These are phyloP conservation scores for Trachelus iudaicus DNA, from an alignment of 2,888 invertebrate genomes.

Conservation along the genomic window DNA sequence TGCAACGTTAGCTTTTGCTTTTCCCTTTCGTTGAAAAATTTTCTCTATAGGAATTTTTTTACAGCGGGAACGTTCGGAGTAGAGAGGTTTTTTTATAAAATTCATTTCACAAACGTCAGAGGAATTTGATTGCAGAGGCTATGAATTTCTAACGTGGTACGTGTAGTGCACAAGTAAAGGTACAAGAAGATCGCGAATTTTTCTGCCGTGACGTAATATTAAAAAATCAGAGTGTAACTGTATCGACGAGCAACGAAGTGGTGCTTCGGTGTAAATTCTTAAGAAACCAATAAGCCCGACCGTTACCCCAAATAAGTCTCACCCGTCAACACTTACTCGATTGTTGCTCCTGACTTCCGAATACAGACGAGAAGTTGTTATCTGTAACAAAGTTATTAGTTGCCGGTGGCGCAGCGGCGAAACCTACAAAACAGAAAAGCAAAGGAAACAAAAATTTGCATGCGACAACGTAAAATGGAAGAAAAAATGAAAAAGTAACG, in stretches of 20 bases:
- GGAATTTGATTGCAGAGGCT: not conserved
- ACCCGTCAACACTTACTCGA: constrained; percentile 51
- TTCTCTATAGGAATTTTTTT: not conserved
- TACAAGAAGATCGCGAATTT: not conserved
- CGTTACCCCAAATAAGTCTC: not conserved
- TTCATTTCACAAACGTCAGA: not conserved
- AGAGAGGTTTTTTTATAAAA: not conserved
- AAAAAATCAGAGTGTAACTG: not conserved
- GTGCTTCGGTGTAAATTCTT: not conserved
- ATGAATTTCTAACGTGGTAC: not conserved
- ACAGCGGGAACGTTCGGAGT: not conserved
- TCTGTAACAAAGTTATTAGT: constrained; percentile 82
- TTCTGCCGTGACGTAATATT: not conserved
- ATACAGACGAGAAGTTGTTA: constrained; percentile 88
- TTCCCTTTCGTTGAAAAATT: not conserved
- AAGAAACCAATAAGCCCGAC: not conserved
- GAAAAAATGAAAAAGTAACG: constrained; percentile 6
- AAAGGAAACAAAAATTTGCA: constrained; percentile 29
- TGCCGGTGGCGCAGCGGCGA: constrained; percentile 60
- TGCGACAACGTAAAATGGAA: constrained; percentile 11
- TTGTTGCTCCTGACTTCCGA: constrained; percentile 73
- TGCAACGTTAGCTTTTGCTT: constrained; percentile 37
- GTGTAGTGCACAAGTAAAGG: not conserved
- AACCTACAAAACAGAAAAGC: constrained; percentile 60
- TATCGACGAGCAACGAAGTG: not conserved